Evolutionary conservation across 2,113 vertebrate species (phyloP).

Genomic region (Oryzias melastigma): DNA sequence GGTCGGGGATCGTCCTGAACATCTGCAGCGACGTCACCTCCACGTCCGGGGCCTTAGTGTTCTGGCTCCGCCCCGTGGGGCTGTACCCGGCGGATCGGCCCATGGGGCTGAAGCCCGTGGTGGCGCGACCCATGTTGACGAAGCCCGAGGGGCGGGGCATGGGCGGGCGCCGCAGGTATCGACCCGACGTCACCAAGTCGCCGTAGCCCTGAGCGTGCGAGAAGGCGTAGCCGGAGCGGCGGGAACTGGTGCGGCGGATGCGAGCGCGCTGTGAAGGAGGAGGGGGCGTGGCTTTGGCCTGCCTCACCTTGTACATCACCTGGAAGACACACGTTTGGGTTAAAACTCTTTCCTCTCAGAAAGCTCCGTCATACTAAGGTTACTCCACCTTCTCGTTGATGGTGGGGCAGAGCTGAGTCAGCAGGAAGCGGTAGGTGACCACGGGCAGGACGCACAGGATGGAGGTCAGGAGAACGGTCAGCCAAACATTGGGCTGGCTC

Average conservation of each 20-base stretch:
- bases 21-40: constrained; percentile 75
- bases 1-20: constrained; percentile 62
- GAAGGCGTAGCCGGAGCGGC: constrained; percentile 93
- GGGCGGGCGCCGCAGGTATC: constrained; percentile 76
- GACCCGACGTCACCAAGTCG: constrained; percentile 88
- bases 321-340: constrained; percentile 39
- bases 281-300: constrained; percentile 72
- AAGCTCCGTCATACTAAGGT: background rate
- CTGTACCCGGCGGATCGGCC: constrained; percentile 78
- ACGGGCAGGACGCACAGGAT: constrained; percentile 86
- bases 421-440: constrained; percentile 82
- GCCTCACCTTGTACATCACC: constrained; percentile 82
- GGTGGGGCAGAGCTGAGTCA: constrained; percentile 79
- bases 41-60: constrained; percentile 53
- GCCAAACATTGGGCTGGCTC: constrained; percentile 83
- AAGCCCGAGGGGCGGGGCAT: constrained; percentile 45
- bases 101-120: constrained; percentile 68
- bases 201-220: constrained; percentile 92
- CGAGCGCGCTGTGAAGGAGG: constrained; percentile 63
- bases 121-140: constrained; percentile 48
- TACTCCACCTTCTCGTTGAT: constrained; percentile 82
- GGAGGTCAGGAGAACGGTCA: constrained; percentile 85
- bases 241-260: constrained; percentile 77
- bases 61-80: constrained; percentile 66
- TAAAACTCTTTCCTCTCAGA: background rate